These are phyloP conservation scores for Lithophane leautieri DNA, from an alignment of 2,888 invertebrate species.

Conservation along the genomic window DNA sequence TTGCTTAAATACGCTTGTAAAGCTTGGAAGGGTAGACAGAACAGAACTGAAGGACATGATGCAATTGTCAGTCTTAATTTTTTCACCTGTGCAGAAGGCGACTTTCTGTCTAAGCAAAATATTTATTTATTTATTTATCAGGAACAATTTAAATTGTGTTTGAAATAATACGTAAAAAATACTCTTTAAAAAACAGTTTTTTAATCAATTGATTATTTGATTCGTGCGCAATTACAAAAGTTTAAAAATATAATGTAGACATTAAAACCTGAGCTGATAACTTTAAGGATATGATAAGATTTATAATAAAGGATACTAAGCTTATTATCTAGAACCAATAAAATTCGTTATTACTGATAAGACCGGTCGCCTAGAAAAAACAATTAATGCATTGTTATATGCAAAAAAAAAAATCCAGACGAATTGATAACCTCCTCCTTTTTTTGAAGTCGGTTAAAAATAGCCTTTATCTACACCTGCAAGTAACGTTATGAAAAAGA, in stretches of 20 bases:
- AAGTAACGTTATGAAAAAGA: neutral
- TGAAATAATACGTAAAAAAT: too few species aligned
- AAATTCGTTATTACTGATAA: conserved; percentile 27
- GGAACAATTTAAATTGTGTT: too few species aligned
- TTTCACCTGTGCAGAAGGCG: neutral
- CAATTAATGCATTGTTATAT: conserved; percentile 14
- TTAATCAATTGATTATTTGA: neutral
- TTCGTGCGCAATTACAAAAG: neutral
- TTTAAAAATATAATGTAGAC: neutral
- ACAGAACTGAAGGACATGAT: neutral
- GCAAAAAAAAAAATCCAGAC: too few species aligned
- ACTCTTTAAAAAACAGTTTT: too few species aligned
- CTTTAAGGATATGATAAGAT: conserved; percentile 37
- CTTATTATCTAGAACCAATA: conserved; percentile 31
- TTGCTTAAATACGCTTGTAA: neutral
- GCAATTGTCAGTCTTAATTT: neutral
- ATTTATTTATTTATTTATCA: too few species aligned
- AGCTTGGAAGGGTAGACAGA: neutral
- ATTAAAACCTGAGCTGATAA: neutral
- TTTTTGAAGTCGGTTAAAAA: too few species aligned
- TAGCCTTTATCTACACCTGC: neutral
- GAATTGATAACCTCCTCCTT: too few species aligned
- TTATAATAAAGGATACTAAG: conserved; percentile 34
- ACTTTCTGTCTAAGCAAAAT: neutral
- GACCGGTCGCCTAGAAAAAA: conserved; percentile 7